Base-by-base conservation (phyloP, 2,113 vertebrate genomes). In the Syrrhaptes paradoxus region DNA sequence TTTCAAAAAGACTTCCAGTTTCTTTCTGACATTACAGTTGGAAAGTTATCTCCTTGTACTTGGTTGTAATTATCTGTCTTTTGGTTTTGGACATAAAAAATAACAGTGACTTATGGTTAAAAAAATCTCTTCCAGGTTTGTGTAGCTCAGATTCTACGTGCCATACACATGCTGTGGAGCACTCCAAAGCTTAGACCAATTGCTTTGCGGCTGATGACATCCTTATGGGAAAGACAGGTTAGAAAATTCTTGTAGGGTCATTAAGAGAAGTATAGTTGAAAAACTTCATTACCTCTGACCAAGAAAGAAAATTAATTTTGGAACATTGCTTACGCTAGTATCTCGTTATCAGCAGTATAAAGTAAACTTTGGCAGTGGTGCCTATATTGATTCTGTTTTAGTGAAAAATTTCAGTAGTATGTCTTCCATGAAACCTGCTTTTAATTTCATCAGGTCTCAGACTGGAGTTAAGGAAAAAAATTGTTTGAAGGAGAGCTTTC, bases 211-310 rank as follows among this genome's bases (percentile, higher is more conserved):
- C 97, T 99, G 83, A 98, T 99, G 97, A 98, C 99, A 4, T 97
- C 96, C 25, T 97, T 99, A n/a, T 99, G 99, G 99, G 98, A 98
- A 93, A 99, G 98, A 95, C 99, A 99, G 99, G 99, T 99, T 71
- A 84, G 94, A 86, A 52, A 85, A 59, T 81, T 74, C 20, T 59
- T 81, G 13, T 61, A n/a, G 36, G 43, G 17, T 94, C 41, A 26
- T 16, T 58, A 19, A 57, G 43, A 19, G 38, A 45, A 58, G 5
- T 55, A 9, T 24, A 21, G 34, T 38, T 62, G 29, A 51, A 83
- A 67, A 89, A 46, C 15, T 72, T 51, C 6, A 11, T 77, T 94
- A 12, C 13, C 1, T 38, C 22, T 80, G 58, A 26, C 14, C 6
- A 76, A 41, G 38, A 26, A 58, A 66, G 9, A 13, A 65, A 52